Evolutionary conservation across 2,113 vertebrate genomes (phyloP), one percentile per base, ranked within the genome.

Genomic region (Passerina amoena): DNA sequence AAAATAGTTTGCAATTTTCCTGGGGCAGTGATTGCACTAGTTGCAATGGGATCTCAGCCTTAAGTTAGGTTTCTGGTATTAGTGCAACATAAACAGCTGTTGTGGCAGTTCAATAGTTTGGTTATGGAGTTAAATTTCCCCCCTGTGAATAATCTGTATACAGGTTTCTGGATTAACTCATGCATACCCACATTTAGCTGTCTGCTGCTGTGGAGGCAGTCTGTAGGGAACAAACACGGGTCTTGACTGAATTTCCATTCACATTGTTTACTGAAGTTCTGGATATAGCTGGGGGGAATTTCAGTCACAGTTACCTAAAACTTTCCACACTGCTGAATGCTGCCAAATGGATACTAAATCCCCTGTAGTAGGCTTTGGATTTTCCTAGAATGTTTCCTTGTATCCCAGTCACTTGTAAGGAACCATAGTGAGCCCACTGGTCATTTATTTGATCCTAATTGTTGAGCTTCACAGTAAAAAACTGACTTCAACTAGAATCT

Each of bases 1-100:
- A 83, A 88, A 88, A 78, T 1, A 92, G 57, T 31, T 57, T 77
- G 42, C 40, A 38, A 3, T 86, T 90, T 95, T 93, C 82, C 92
- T 44, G 35, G 72, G 88, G 80, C 88, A 83, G 60, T 79, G 88
- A 78, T 78, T 70, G 44, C 35, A 73, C 82, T 69, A 79, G 65
- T 88, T 95, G 56, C 86, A 81, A 6, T 54, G 38, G 38, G 30
- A 82, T 88, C 63, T 90, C 60, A 90, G 54, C 59, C 73, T 94
- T 86, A 73, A 75, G 88, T 92, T 93, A 86, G 38, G 51, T 93
- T 94, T 83, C 64, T 81, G 56, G 54, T 88, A 86, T 81, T 86
- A 86, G 51, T 92, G 51, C 80, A 59, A 81, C 60, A 80, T 78
- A 90, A 96, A 73, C 86, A 95, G 94, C 82, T 94, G 85, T 77